Evolutionary conservation across 2,888 invertebrate species (phyloP).

Genomic region (Iphiclides podalirius): DNA sequence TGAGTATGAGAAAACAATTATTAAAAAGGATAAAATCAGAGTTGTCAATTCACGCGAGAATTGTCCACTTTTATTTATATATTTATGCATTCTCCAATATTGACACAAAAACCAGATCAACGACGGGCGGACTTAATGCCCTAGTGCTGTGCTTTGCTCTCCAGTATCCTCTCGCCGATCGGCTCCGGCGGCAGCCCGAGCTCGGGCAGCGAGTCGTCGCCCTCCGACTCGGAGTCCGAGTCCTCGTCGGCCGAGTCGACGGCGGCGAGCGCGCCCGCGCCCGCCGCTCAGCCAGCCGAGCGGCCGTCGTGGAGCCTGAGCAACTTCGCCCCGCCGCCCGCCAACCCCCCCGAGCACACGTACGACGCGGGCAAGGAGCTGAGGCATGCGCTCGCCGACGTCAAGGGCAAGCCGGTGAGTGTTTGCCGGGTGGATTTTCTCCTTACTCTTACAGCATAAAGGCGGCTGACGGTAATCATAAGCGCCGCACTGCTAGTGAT

Average conservation of each 20-base stretch:
- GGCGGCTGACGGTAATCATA: too few species aligned
- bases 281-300: constrained; percentile 60
- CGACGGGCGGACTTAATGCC: too few species aligned
- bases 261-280: constrained; percentile 45
- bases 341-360: constrained; percentile 62
- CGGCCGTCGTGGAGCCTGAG: constrained; percentile 72
- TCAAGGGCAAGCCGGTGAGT: constrained; percentile 69
- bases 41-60: too few species aligned
- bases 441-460: too few species aligned
- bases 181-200: constrained; percentile 66
- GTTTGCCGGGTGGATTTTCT: constrained; percentile 6
- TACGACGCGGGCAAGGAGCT: constrained; percentile 78
- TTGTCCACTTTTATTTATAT: too few species aligned
- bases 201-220: constrained; percentile 80
- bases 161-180: constrained; percentile 70
- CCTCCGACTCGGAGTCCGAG: constrained; percentile 82
- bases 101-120: too few species aligned
- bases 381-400: constrained; percentile 78
- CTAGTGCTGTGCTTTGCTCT: too few species aligned
- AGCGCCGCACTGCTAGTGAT: too few species aligned
- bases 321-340: constrained; percentile 64
- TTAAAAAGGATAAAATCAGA: too few species aligned
- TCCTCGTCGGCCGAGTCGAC: constrained; percentile 76
- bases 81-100: too few species aligned
- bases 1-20: too few species aligned